Conservation (phyloP, 2,797 vertebrate species). For the Enteromius anoplus region DNA sequence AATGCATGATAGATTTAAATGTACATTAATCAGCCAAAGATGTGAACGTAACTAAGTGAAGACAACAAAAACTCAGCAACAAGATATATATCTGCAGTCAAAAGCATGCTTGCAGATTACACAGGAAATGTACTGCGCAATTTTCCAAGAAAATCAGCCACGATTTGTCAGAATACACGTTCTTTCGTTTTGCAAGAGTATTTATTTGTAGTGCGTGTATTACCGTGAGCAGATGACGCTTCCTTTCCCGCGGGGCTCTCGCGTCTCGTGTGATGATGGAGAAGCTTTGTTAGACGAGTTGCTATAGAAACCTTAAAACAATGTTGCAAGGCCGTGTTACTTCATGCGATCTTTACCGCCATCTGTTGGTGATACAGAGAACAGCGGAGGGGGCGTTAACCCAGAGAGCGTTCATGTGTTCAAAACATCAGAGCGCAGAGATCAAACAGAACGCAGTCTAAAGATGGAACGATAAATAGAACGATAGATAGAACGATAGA, state of each 20-base stretch:
- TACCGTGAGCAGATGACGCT: slow-evolving; percentile 22
- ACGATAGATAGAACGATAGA: background rate
- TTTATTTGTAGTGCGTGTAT: background rate
- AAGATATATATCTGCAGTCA: background rate
- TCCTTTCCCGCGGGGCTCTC: background rate
- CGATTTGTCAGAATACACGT: background rate
- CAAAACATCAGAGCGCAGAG: background rate
- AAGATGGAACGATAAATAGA: background rate
- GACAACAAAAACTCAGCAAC: background rate
- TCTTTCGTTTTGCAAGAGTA: background rate
- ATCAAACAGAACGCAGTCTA: background rate
- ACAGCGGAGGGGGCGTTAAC: background rate
- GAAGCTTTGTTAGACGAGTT: slow-evolving; percentile 57
- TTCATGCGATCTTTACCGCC: background rate
- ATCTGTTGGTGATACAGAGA: background rate
- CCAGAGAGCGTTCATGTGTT: background rate
- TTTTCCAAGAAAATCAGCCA: background rate
- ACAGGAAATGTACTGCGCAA: background rate
- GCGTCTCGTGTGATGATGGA: slow-evolving; percentile 59
- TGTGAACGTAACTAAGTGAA: background rate
- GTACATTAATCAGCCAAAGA: background rate
- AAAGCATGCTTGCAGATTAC: background rate
- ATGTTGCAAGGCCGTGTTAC: slow-evolving; percentile 4
- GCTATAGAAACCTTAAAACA: slow-evolving; percentile 64
- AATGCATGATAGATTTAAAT: background rate